A percentile compares a stretch with the other conserved stretches of the same genome.
Evolutionary conservation across 2,113 vertebrate species (phyloP).

Genomic region (Lepisosteus osseus): DNA sequence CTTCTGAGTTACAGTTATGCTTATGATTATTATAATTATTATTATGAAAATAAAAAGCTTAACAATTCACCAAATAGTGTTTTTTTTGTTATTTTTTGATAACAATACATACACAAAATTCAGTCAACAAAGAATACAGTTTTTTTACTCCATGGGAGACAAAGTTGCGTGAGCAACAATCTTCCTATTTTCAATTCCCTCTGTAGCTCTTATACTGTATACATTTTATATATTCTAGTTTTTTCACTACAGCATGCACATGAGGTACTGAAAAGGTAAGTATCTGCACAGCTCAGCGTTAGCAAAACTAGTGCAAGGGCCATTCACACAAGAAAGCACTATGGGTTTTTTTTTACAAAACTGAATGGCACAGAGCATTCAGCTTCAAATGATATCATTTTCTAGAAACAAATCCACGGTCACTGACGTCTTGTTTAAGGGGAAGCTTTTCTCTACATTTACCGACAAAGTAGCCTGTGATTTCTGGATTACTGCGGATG

Average conservation of each 20-base stretch:
- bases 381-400: not conserved
- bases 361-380: not conserved
- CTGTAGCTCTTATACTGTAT: constrained; percentile 16
- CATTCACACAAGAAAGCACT: not conserved
- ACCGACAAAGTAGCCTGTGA: constrained; percentile 36
- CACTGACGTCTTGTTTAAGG: not conserved
- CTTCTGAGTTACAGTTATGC: constrained; percentile 48
- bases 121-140: constrained; percentile 7
- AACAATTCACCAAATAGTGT: constrained; percentile 30
- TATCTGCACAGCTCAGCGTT: constrained; percentile 29
- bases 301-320: constrained; percentile 9
- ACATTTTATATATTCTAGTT: constrained; percentile 28
- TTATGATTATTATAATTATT: constrained; percentile 46
- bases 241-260: constrained; percentile 54
- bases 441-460: constrained; percentile 35
- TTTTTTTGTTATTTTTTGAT: constrained; percentile 18
- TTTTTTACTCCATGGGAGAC: constrained; percentile 17
- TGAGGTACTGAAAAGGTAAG: constrained; percentile 47
- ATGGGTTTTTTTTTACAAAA: not conserved
- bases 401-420: not conserved
- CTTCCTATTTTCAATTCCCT: not conserved
- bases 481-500: constrained; percentile 59
- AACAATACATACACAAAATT: constrained; percentile 16
- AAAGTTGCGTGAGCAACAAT: not conserved
- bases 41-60: constrained; percentile 40